Base-by-base conservation (phyloP, 2,888 invertebrate genomes). In the Xestia ashworthii region DNA sequence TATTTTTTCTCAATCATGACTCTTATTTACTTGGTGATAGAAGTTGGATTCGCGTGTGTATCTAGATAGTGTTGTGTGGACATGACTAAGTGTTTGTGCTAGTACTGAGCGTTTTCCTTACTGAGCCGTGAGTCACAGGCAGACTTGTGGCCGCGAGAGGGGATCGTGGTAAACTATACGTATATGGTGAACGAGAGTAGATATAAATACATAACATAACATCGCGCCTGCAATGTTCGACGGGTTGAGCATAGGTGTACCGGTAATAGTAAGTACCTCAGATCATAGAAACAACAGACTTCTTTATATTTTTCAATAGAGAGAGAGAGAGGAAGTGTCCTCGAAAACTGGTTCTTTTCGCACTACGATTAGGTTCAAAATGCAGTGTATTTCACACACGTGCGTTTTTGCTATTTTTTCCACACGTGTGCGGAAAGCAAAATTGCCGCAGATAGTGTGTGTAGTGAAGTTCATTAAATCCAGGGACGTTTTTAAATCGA, bases 81-180 rank as follows among this genome's bases (percentile, higher is more conserved):
- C 75, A 77, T 83, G 83, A 85, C 77, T 83, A 85, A 85, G 77
- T 85, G 83, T 83, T 84, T 83, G 44, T 75, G 75, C 68, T 80
- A 82, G 69, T 76, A 85, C 64, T 71, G 32, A 53, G 60, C 73
- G 62, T 83, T 85, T 81, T 85, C 84, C 86, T 83, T 83, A 82
- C 81, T 83, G 1, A n/a, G 12, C 25, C 46, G 55, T 86, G 84
- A 85, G 77, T 85, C 84, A 85, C 58, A n/a, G 53, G 41, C 81
- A 69, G 82, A 82, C 82, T 78, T 6, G 69, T 38, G 74, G 71
- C 65, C 44, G 50, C n/a, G 53, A 76, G 68, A 77, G 55, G 50
- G 62, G 64, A 25, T 67, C 60, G n/a, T 67, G 19, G 46, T 48
- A 14, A 71, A 48, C 53, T 65, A 55, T 50, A 73, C 76, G 46